Evolutionary conservation across 2,888 invertebrate genomes (phyloP), one percentile per base, ranked within the genome.

Genomic region (Acanthosepion lycidas): DNA sequence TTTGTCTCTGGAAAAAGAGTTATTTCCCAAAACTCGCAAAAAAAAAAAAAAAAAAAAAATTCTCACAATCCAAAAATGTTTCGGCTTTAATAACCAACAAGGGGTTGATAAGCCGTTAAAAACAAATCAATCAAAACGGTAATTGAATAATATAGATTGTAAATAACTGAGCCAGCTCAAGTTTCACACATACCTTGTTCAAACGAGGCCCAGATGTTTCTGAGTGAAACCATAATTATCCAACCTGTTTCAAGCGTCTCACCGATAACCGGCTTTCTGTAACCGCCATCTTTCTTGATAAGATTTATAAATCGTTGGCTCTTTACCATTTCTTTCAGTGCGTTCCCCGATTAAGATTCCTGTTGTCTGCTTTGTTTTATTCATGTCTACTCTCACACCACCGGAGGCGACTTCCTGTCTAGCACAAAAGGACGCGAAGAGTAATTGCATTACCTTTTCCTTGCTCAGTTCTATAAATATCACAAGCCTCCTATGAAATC

Each of bases 331-430:
- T 78, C 78, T 78, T 78, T n/a, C n/a, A 78, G 12, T 78, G 12
- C 78, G n/a, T 78, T n/a, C n/a, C 18, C 78, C n/a, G 78, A n/a
- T 78, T 78, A 78, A 78, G 33, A 78, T 78, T 78, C 33, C 78
- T n/a, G 78, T 33, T 78, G 12, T 78, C n/a, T n/a, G 78, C 33
- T 78, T 78, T 78, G n/a, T 78, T 78, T 78, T n/a, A 78, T 78
- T n/a, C n/a, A 78, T 78, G n/a, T n/a, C n/a, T 33, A n/a, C 78
- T 15, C 78, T 15, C 78, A n/a, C 78, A 33, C 78, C n/a, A n/a
- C n/a, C n/a, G n/a, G 78, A 78, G n/a, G n/a, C 78, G 78, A 78
- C 78, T 78, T 33, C 78, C 78, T 78, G 78, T 78, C 78, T 78
- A 33, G 12, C 33, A 78, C 78, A 78, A 78, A 78, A 78, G 33